Conservation (phyloP, 2,888 invertebrate genomes). For the Callyntrura sp. region DNA sequence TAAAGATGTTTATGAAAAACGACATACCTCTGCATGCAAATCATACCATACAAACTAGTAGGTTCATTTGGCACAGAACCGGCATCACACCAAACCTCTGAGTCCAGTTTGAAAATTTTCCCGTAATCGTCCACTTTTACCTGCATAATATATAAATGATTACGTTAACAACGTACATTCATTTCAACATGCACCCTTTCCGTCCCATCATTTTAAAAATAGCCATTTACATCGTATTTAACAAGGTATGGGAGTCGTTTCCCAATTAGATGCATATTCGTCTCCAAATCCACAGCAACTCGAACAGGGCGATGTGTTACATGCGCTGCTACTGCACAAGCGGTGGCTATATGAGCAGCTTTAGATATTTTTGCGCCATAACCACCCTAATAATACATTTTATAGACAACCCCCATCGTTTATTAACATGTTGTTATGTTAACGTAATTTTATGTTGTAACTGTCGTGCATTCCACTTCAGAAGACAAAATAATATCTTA, state of each 20-base stretch:
- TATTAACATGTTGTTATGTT: too few species aligned
- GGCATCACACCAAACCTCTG: constrained; percentile 86
- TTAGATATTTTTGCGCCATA: constrained; percentile 35
- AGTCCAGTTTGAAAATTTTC: constrained; percentile 89
- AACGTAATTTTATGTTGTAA: too few species aligned
- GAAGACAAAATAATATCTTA: too few species aligned
- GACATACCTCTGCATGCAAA: constrained; percentile 86
- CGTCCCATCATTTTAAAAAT: not conserved
- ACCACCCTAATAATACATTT: too few species aligned
- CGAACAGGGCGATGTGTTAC: constrained; percentile 90
- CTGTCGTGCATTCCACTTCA: too few species aligned
- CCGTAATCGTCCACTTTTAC: constrained; percentile 86
- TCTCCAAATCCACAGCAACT: constrained; percentile 90
- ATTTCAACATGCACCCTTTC: not conserved
- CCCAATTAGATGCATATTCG: constrained; percentile 90
- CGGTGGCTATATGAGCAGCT: constrained; percentile 84
- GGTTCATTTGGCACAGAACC: constrained; percentile 87
- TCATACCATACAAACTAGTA: constrained; percentile 85
- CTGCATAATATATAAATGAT: constrained; percentile 56
- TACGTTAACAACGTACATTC: too few species aligned
- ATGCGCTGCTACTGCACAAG: constrained; percentile 90
- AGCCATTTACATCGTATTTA: constrained; percentile 88
- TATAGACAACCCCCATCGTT: too few species aligned
- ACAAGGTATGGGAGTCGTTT: constrained; percentile 88
- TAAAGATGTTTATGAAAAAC: too few species aligned